These are phyloP conservation scores for Umimayanthus kanabou DNA, from an alignment of 92 coral and sea anemone genomes.

Conservation along the genomic window DNA sequence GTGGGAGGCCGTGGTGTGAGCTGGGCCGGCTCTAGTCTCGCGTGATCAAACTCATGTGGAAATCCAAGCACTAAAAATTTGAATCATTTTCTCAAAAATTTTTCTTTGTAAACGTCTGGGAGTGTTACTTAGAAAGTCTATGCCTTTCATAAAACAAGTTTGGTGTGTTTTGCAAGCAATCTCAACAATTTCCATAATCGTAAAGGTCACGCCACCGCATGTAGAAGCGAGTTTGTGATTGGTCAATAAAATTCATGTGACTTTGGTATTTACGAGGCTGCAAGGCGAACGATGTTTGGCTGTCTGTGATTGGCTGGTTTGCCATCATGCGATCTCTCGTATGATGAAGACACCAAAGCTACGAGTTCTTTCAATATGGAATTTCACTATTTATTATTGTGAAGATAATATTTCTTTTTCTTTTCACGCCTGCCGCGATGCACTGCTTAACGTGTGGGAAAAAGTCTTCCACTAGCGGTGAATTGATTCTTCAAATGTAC, in stretches of 20 bases:
- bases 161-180: neutral
- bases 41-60: neutral
- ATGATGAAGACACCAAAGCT: constrained; percentile 50
- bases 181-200: neutral
- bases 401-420: constrained; percentile 18
- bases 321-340: constrained; percentile 75
- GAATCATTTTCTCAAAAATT: neutral
- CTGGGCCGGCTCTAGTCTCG: neutral
- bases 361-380: constrained; percentile 26
- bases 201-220: constrained; percentile 40
- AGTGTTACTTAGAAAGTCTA: neutral
- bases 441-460: constrained; percentile 80
- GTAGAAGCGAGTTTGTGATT: constrained; percentile 44
- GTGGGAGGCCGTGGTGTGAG: neutral
- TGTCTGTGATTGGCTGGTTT: constrained; percentile 72
- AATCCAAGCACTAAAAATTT: neutral
- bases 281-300: constrained; percentile 54
- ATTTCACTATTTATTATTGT: constrained; percentile 42
- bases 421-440: constrained; percentile 53
- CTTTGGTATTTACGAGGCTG: constrained; percentile 40
- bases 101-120: neutral
- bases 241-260: constrained; percentile 47
- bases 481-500: constrained; percentile 68
- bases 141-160: neutral
- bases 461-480: constrained; percentile 76